phyloP scores from a whole-genome alignment of 2,113 vertebrate species.

The Oncorhynchus keta region DNA sequence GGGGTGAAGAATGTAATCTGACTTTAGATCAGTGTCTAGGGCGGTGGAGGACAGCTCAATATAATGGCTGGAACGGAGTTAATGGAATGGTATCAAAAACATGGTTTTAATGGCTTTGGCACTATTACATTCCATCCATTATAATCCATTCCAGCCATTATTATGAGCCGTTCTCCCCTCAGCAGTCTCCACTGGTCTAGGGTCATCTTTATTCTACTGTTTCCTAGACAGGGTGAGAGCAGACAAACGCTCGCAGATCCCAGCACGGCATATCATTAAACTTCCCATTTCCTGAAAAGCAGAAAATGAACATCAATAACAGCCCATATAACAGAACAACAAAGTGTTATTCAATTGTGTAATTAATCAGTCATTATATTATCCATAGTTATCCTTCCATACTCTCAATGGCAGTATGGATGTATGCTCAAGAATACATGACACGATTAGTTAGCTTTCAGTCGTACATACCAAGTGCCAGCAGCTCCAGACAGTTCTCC shows the following conservation, averaged over 20 bases:
- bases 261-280: conserved; percentile 63
- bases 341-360: too few relatives aligned
- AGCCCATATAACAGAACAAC: not conserved
- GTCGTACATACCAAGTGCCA: conserved; percentile 19
- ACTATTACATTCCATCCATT: too few relatives aligned
- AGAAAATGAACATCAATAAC: not conserved
- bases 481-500: conserved; percentile 58
- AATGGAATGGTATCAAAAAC: too few relatives aligned
- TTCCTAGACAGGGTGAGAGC: conserved; percentile 44
- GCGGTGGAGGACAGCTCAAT: too few relatives aligned
- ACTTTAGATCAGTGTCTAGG: not conserved
- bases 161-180: too few relatives aligned
- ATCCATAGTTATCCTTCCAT: not conserved
- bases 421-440: too few relatives aligned
- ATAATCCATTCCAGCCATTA: too few relatives aligned
- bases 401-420: too few relatives aligned
- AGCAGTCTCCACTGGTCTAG: too few relatives aligned
- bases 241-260: conserved; percentile 56
- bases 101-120: too few relatives aligned
- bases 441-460: too few relatives aligned
- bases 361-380: not conserved
- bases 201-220: not conserved
- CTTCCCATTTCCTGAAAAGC: conserved; percentile 49
- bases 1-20: not conserved
- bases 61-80: too few relatives aligned